Evolutionary conservation across 2,797 vertebrate species (phyloP).

Genomic region (Rhinatrema bivittatum): DNA sequence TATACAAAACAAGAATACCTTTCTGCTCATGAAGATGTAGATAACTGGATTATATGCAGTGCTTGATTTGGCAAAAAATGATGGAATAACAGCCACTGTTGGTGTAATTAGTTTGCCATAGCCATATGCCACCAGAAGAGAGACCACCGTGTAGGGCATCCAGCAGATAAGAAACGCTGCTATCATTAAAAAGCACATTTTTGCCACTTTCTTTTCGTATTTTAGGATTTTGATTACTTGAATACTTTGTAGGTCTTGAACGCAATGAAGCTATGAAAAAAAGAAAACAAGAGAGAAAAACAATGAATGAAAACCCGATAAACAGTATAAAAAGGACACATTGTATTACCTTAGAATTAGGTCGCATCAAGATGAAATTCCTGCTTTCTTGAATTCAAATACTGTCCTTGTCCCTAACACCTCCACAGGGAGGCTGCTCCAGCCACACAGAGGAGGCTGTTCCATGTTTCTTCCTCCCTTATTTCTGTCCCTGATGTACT

Average conservation of each 20-base stretch:
- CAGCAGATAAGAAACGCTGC: constrained; percentile 79
- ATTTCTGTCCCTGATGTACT: too few relatives aligned
- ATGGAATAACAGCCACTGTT: constrained; percentile 73
- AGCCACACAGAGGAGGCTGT: too few relatives aligned
- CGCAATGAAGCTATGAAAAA: constrained; percentile 65
- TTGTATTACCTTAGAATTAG: too few relatives aligned
- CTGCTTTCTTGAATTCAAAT: too few relatives aligned
- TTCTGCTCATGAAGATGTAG: constrained; percentile 86
- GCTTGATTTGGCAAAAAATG: constrained; percentile 85
- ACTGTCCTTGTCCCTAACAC: too few relatives aligned
- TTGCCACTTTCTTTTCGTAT: constrained; percentile 85
- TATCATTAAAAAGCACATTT: constrained; percentile 87
- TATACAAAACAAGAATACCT: constrained; percentile 71
- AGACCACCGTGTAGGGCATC: constrained; percentile 82
- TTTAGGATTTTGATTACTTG: constrained; percentile 82
- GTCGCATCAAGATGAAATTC: too few relatives aligned
- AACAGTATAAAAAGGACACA: too few relatives aligned
- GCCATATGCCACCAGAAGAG: constrained; percentile 77
- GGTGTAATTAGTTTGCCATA: constrained; percentile 71
- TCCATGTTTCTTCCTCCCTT: too few relatives aligned
- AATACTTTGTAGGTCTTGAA: constrained; percentile 81
- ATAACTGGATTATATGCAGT: constrained; percentile 84
- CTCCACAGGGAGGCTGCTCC: too few relatives aligned
- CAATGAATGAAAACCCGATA: too few relatives aligned
- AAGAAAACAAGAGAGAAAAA: constrained; percentile 6